Base-by-base conservation (phyloP, 2,797 vertebrate species). In the Decapterus maruadsi region DNA sequence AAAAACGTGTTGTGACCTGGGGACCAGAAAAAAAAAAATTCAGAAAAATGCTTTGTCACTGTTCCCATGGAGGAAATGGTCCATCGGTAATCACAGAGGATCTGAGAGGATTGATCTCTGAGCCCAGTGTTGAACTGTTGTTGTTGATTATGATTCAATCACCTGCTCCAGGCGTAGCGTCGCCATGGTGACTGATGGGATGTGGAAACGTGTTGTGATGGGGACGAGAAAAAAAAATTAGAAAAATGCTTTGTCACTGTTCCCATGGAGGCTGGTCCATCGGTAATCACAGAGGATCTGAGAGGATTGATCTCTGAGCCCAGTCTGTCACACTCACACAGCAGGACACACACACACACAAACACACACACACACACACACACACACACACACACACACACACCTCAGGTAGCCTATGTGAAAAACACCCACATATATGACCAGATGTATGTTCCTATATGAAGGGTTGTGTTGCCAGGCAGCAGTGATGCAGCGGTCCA, bases 221-320 rank as follows among this genome's bases (percentile, higher is more conserved):
- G 14, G 8, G n/a, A n/a, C n/a, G n/a, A n/a, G n/a, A 26, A 26
- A 26, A 26, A n/a, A 16, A 34, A 34, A 34, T 34, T 5, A n/a
- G 10, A 34, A 46, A 48, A 71, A 78, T 22, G 62, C 77, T 54
- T 77, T 0, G 34, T 84, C 82, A 84, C 62, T 40, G 51, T 64
- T 68, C 19, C 12, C 38, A 2, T 19, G 0, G 17, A 14, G 68
- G 72, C 62, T 8, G 50, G n/a, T 72, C 75, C 22, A 68, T 73
- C 50, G 60, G 62, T 57, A 54, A 72, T 58, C 4, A 26, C 16
- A 26, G 43, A 64, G 1, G 19, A 46, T 36, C 62, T 46, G 8
- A 26, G 8, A 26, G 20, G 61, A 48, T 56, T 59, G 50, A 80
- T 82, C 53, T 64, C 34, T 12, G 68, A 55, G 66, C 53, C 42